Conservation (phyloP, 2,113 vertebrate species). For the Neopipo cinnamomea region DNA sequence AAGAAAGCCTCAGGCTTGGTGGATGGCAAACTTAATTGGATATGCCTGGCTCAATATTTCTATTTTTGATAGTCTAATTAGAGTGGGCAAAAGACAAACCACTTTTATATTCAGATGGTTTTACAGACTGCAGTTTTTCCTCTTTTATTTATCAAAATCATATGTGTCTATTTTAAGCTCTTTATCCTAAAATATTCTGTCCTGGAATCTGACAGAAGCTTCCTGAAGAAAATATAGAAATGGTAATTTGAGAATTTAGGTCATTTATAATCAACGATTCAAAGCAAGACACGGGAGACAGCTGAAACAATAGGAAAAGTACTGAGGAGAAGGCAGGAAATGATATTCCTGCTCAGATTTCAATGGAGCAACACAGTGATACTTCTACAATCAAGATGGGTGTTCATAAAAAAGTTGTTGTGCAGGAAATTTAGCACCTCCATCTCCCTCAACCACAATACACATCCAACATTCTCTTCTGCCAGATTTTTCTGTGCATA, state of each 20-base stretch:
- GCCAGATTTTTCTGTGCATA: background rate
- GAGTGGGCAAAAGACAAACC: slow-evolving; percentile 1
- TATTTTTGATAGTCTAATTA: slow-evolving; percentile 58
- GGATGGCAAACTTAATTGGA: slow-evolving; percentile 21
- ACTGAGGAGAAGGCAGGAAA: background rate
- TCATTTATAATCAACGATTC: slow-evolving; percentile 5
- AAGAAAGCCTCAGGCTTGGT: background rate
- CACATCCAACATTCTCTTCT: background rate
- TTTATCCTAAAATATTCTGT: slow-evolving; percentile 10
- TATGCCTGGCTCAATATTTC: slow-evolving; percentile 10
- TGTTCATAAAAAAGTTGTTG: background rate
- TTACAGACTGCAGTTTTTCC: background rate
- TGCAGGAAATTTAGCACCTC: background rate
- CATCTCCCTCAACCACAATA: background rate
- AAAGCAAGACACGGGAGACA: slow-evolving; percentile 10
- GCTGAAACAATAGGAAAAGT: slow-evolving; percentile 16
- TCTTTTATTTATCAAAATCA: slow-evolving; percentile 20
- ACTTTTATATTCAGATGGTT: background rate
- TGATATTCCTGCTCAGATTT: background rate
- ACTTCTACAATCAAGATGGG: background rate
- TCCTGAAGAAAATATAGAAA: slow-evolving; percentile 11
- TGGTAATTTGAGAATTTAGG: background rate
- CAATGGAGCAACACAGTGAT: background rate
- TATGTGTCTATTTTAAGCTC: background rate
- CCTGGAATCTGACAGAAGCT: background rate